These are phyloP conservation scores for Isurus oxyrinchus DNA, from an alignment of 2,113 vertebrate genomes.

Conservation along the genomic window DNA sequence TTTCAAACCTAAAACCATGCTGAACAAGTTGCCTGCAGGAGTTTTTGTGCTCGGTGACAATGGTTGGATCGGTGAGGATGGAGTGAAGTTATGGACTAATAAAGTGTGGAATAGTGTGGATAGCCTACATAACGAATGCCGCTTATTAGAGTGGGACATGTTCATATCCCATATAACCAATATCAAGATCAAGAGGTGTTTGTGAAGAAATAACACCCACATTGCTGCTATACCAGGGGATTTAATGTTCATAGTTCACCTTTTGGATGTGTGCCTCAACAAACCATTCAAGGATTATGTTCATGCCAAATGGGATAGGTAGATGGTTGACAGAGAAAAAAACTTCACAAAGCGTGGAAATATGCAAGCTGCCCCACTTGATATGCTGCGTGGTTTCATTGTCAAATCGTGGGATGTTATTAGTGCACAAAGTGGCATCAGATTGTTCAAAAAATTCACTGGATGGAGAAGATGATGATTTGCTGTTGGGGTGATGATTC, in stretches of 20 bases:
- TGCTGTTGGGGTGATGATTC: not conserved
- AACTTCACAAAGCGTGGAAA: too few relatives aligned
- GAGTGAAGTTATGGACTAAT: not conserved
- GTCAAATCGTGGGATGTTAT: not conserved
- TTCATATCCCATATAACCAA: not conserved
- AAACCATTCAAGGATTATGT: not conserved
- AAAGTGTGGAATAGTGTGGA: not conserved
- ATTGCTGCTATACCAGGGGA: not conserved
- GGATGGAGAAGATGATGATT: not conserved
- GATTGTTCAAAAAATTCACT: not conserved
- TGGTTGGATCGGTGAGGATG: not conserved
- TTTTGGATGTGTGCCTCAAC: not conserved
- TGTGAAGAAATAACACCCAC: not conserved
- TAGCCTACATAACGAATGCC: not conserved
- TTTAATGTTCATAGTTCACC: not conserved
- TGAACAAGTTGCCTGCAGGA: not conserved
- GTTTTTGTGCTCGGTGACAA: not conserved
- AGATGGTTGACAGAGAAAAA: too few relatives aligned
- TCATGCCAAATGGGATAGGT: not conserved
- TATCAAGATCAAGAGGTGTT: not conserved
- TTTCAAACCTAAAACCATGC: not conserved
- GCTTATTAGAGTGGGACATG: not conserved
- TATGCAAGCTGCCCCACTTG: too few relatives aligned
- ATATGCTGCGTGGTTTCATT: not conserved
- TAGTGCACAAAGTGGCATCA: not conserved